Evolutionary conservation across 1,140 invertebrate genomes (phyloP).

Genomic region (Pachypsylla venusta): DNA sequence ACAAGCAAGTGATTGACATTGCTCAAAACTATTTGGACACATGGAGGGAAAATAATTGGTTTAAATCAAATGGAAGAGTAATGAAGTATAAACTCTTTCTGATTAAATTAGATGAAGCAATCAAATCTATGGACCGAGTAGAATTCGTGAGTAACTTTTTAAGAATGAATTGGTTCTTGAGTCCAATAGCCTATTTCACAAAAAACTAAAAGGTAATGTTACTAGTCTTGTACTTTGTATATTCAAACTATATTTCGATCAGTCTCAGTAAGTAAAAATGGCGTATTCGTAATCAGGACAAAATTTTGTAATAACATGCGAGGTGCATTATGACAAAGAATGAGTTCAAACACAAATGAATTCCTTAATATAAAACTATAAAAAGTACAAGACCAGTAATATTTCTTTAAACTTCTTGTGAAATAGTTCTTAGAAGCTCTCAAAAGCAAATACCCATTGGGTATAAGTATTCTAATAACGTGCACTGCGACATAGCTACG

Average conservation of each 20-base stretch:
- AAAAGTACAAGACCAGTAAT: too few relatives aligned
- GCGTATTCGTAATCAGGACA: not conserved
- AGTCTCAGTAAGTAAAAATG: not conserved
- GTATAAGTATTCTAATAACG: too few relatives aligned
- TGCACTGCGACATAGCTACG: too few relatives aligned
- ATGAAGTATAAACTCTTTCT: not conserved
- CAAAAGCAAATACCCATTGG: too few relatives aligned
- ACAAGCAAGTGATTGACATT: slow-evolving; percentile 4
- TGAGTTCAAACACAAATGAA: too few relatives aligned
- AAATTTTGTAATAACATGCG: not conserved
- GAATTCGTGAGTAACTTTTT: not conserved
- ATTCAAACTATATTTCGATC: not conserved
- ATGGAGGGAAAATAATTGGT: slow-evolving; percentile 2
- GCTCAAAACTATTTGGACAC: slow-evolving; percentile 1
- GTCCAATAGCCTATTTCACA: too few relatives aligned
- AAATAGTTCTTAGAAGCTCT: too few relatives aligned
- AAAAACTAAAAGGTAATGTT: too few relatives aligned
- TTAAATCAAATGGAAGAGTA: not conserved
- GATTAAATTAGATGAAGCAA: not conserved
- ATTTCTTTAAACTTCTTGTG: too few relatives aligned
- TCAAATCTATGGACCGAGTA: not conserved
- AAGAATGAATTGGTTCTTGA: too few relatives aligned
- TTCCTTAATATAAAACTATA: too few relatives aligned
- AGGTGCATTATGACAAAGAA: not conserved
- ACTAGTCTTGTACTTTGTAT: not conserved